A percentile compares a stretch with the other conserved stretches of the same genome.
Conservation (phyloP, 23 tunicate genomes). For the Trididemnum miniatum region DNA sequence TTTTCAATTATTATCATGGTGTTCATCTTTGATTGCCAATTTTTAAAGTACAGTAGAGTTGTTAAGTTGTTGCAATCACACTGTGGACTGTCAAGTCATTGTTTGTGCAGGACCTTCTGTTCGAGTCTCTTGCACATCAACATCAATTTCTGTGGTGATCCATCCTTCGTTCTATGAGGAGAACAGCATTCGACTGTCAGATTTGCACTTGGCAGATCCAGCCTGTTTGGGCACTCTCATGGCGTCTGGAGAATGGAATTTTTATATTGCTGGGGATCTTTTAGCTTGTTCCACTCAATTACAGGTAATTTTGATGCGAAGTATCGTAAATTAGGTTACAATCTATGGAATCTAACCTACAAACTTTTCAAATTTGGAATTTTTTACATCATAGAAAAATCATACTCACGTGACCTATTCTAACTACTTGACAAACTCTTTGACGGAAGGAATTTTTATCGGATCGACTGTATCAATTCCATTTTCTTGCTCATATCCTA, state of each 20-base stretch:
- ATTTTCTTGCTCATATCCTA: conserved; percentile 60
- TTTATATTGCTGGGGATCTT: neutral
- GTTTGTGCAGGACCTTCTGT: no score
- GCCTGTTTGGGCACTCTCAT: neutral
- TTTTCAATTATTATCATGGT: no score
- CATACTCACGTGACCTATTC: conserved; percentile 61
- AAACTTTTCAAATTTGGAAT: neutral
- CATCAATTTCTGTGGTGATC: neutral
- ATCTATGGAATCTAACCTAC: no score
- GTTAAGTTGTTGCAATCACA: no score
- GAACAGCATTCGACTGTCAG: neutral
- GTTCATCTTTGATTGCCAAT: no score
- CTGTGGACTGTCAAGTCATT: no score
- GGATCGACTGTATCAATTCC: conserved; percentile 57
- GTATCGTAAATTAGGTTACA: neutral
- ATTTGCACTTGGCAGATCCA: conserved; percentile 1
- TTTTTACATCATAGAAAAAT: conserved; percentile 40
- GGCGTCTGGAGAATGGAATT: neutral
- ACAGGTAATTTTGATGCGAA: neutral
- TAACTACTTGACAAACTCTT: conserved; percentile 43
- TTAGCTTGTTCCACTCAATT: neutral
- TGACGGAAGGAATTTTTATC: conserved; percentile 20
- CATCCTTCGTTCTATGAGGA: neutral
- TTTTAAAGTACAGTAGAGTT: no score
- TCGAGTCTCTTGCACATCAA: neutral